Conservation (phyloP, 2,888 invertebrate species). For the Periphyllus acericola region DNA sequence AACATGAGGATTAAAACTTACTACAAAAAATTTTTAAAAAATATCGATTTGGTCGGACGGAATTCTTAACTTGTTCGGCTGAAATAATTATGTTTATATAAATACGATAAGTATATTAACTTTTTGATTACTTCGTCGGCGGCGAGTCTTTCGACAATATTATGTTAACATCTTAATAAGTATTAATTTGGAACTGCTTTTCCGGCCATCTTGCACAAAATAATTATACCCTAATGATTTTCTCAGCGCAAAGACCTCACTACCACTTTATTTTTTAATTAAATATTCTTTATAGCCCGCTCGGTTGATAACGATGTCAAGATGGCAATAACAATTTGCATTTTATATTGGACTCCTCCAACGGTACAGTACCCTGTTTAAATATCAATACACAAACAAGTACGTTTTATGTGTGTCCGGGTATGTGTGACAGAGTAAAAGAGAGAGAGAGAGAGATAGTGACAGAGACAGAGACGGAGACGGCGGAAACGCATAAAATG, state of each 20-base stretch:
- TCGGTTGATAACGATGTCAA: not conserved
- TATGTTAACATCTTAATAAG: slow-evolving; percentile 20
- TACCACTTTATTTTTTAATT: not conserved
- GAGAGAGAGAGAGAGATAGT: no score
- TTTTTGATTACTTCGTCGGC: slow-evolving; percentile 18
- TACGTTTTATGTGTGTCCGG: no score
- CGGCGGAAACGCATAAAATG: no score
- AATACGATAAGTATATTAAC: not conserved
- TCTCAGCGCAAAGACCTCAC: not conserved
- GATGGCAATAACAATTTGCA: not conserved
- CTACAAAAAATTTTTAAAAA: no score
- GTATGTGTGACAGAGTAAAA: no score
- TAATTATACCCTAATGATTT: slow-evolving; percentile 17
- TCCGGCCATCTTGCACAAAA: not conserved
- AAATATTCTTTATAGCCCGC: slow-evolving; percentile 9
- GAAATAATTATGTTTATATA: not conserved
- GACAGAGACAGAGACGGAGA: no score
- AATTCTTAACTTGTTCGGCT: not conserved
- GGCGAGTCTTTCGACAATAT: not conserved
- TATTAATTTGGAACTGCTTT: slow-evolving; percentile 24
- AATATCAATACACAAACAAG: not conserved
- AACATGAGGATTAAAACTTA: no score
- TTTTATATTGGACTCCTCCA: not conserved
- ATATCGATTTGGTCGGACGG: not conserved
- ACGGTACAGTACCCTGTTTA: no score